phyloP scores from a whole-genome alignment of 2,888 invertebrate genomes.

The Plemyria rubiginata region DNA sequence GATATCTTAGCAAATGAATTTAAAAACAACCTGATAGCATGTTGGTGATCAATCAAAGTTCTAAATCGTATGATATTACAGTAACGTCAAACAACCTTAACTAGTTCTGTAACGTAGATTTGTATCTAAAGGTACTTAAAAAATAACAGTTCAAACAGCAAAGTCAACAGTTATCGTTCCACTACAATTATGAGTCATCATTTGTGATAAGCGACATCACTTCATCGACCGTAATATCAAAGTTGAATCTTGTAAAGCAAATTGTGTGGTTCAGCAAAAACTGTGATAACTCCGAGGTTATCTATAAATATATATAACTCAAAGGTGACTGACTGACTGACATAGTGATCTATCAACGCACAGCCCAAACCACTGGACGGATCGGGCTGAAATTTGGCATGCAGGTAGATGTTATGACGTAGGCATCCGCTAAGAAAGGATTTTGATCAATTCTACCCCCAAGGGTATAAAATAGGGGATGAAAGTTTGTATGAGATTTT shows the following conservation, averaged over 20 bases:
- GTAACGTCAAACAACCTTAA: not conserved
- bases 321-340: too few species aligned
- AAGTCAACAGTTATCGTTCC: not conserved
- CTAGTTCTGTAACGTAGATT: not conserved
- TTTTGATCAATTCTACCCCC: too few species aligned
- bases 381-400: too few species aligned
- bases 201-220: slow-evolving; percentile 1
- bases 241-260: slow-evolving; percentile 18
- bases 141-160: not conserved
- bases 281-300: slow-evolving; percentile 34
- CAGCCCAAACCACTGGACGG: too few species aligned
- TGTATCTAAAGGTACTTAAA: not conserved
- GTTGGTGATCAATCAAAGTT: not conserved
- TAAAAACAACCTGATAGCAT: not conserved
- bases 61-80: not conserved
- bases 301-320: too few species aligned
- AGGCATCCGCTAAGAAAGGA: too few species aligned
- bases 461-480: too few species aligned
- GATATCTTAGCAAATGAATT: not conserved
- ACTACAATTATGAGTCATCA: not conserved
- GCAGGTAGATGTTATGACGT: too few species aligned
- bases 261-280: not conserved
- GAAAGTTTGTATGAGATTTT: too few species aligned
- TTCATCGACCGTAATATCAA: slow-evolving; percentile 4
- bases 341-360: too few species aligned